These are phyloP conservation scores for Elysia chlorotica DNA, from an alignment of 1,140 invertebrate genomes.

Conservation along the genomic window DNA sequence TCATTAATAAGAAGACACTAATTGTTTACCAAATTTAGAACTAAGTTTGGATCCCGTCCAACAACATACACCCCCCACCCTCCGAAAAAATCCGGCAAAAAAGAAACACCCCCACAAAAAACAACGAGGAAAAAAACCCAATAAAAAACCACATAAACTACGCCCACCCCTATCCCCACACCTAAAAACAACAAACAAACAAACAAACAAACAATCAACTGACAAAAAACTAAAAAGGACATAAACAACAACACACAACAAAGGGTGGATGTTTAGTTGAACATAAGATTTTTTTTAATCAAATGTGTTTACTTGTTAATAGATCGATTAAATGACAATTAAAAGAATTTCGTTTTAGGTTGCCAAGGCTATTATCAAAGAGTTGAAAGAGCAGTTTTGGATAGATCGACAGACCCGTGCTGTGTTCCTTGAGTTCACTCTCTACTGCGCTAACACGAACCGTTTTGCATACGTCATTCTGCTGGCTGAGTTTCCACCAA, in stretches of 20 bases:
- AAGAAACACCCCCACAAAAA: not conserved
- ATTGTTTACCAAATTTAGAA: conserved; percentile 6
- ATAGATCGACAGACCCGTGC: conserved; percentile 65
- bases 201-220: not conserved
- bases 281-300: not conserved
- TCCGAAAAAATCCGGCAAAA: not conserved
- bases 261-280: not conserved
- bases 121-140: not conserved
- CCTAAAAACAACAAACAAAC: not conserved
- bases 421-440: conserved; percentile 65
- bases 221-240: no score
- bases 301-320: not conserved
- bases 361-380: conserved; percentile 41
- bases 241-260: no score
- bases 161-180: not conserved
- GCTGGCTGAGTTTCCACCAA: conserved; percentile 63
- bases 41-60: not conserved
- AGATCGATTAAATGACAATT: not conserved
- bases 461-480: conserved; percentile 42
- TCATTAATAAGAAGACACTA: conserved; percentile 40
- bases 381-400: conserved; percentile 60
- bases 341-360: conserved; percentile 12
- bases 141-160: not conserved
- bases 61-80: not conserved
- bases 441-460: conserved; percentile 63